These are phyloP conservation scores for Nebria ingens DNA, from an alignment of 1,140 invertebrate species.

Conservation along the genomic window DNA sequence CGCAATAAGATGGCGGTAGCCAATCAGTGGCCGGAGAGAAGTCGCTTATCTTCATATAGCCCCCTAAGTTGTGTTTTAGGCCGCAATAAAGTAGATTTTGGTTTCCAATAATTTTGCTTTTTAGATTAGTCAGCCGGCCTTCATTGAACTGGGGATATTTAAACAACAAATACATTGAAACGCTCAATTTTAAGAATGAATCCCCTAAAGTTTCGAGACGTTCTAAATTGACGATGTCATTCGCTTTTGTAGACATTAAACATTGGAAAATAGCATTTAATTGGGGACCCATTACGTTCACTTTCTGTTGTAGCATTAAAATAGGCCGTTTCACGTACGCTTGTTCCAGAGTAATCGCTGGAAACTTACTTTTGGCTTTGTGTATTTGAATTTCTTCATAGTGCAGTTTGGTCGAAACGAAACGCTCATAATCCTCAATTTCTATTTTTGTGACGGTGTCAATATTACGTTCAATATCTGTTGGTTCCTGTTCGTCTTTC, in stretches of 20 bases:
- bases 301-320: neutral
- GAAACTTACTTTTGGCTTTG: constrained; percentile 13
- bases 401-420: constrained; percentile 32
- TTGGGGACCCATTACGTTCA: constrained; percentile 13
- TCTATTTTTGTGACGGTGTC: constrained; percentile 50
- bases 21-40: constrained; percentile 57
- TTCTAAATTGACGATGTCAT: constrained; percentile 75
- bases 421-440: constrained; percentile 53
- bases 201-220: constrained; percentile 79
- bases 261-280: constrained; percentile 42
- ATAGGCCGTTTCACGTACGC: constrained; percentile 15
- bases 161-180: constrained; percentile 60
- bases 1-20: constrained; percentile 52
- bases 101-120: constrained; percentile 70
- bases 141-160: constrained; percentile 59
- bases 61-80: constrained; percentile 39
- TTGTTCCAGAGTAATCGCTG: constrained; percentile 24
- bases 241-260: constrained; percentile 56
- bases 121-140: constrained; percentile 64
- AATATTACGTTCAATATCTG: constrained; percentile 49
- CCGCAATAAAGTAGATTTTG: constrained; percentile 64
- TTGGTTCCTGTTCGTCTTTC: constrained; percentile 48
- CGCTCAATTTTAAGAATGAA: constrained; percentile 75
- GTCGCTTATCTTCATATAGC: constrained; percentile 49
- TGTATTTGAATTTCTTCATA: constrained; percentile 13